These are phyloP conservation scores for Taeniopygia guttata DNA, from an alignment of 2,797 vertebrate species.

Conservation along the genomic window DNA sequence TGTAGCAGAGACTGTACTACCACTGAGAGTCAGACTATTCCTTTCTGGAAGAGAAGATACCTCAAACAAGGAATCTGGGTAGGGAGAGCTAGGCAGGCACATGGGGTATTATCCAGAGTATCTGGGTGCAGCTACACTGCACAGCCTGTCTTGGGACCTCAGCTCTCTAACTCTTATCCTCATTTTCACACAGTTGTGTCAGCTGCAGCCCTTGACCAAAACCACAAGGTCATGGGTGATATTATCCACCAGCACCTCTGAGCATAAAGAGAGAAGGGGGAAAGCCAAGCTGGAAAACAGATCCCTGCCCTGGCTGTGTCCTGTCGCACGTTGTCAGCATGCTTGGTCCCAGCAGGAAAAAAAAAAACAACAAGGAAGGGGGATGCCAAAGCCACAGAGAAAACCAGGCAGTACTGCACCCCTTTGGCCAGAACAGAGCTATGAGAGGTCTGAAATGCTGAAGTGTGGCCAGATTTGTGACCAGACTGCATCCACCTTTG, in stretches of 20 bases:
- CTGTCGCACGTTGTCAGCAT: neutral
- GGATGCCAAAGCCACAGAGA: neutral
- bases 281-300: neutral
- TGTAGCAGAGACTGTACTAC: neutral
- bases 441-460: neutral
- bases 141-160: neutral
- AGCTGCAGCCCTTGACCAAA: neutral
- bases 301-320: neutral
- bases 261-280: rapidly evolving
- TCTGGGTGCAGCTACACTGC: neutral
- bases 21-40: neutral
- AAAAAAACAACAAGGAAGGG: neutral
- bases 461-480: neutral
- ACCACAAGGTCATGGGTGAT: neutral
- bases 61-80: neutral
- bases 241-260: neutral
- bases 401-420: neutral
- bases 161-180: neutral
- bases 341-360: neutral
- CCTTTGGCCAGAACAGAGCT: neutral
- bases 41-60: neutral
- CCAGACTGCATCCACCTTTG: neutral
- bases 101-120: neutral
- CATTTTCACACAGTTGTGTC: neutral
- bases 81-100: neutral